These are phyloP conservation scores for Podarcis raffonei DNA, from an alignment of 2,113 vertebrate species.

Conservation along the genomic window DNA sequence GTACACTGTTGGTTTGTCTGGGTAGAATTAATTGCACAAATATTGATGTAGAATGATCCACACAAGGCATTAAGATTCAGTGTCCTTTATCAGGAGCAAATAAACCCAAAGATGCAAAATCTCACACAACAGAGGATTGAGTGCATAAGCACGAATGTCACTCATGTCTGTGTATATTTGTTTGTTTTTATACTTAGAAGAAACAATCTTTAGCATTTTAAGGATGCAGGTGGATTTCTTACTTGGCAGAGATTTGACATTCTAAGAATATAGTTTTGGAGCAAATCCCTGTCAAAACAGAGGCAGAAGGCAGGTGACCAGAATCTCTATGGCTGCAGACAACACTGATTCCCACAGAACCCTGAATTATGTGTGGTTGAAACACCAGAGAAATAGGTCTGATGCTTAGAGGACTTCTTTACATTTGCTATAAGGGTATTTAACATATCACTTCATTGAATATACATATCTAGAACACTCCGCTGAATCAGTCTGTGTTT, in stretches of 20 bases:
- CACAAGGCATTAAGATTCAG: conserved; percentile 21
- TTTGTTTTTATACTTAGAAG: conserved; percentile 32
- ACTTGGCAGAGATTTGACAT: conserved; percentile 23
- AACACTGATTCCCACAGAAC: neutral
- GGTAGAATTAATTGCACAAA: conserved; percentile 63
- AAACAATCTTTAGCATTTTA: neutral
- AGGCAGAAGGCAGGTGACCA: neutral
- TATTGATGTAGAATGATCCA: conserved; percentile 54
- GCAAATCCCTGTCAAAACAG: conserved; percentile 14
- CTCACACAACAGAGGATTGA: conserved; percentile 27
- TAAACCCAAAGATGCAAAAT: conserved; percentile 12
- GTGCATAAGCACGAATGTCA: conserved; percentile 35
- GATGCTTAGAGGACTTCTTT: neutral
- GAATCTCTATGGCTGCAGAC: neutral
- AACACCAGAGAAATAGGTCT: neutral
- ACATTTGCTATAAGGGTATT: neutral
- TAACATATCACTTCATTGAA: neutral
- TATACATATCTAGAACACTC: neutral
- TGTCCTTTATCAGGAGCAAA: conserved; percentile 34
- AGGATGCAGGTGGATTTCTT: conserved; percentile 42
- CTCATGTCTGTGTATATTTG: conserved; percentile 8
- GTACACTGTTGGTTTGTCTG: conserved; percentile 45
- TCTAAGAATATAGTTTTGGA: conserved; percentile 35
- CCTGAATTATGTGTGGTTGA: neutral
- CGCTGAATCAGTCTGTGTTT: neutral